These are phyloP conservation scores for Sphaerophoria rueppellii DNA, from an alignment of 2,888 invertebrate species.

Conservation along the genomic window DNA sequence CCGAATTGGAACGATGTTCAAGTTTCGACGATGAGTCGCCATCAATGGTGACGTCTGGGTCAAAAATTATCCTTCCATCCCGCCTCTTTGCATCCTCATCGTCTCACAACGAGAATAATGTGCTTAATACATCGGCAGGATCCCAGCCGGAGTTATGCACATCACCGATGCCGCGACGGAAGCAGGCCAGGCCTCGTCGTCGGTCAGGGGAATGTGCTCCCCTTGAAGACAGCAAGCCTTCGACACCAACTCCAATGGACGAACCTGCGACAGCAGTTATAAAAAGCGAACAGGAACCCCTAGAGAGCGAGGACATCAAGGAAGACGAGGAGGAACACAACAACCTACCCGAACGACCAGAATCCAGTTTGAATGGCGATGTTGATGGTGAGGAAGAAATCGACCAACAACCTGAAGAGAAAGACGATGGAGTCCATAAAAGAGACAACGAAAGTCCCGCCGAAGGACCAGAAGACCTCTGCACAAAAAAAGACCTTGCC, in stretches of 20 bases:
- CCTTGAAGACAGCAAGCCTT: slow-evolving; percentile 84
- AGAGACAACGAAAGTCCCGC: slow-evolving; percentile 75
- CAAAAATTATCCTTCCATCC: slow-evolving; percentile 80
- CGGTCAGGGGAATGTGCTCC: slow-evolving; percentile 90
- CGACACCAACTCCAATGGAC: slow-evolving; percentile 72
- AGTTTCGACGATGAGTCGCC: slow-evolving; percentile 83
- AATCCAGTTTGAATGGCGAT: slow-evolving; percentile 64
- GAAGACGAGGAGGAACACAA: slow-evolving; percentile 79
- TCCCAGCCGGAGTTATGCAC: slow-evolving; percentile 84
- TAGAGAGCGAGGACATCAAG: slow-evolving; percentile 83
- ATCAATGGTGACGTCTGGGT: slow-evolving; percentile 80
- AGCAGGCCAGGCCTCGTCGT: slow-evolving; percentile 92
- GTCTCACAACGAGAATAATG: slow-evolving; percentile 82
- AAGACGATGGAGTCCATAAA: slow-evolving; percentile 75
- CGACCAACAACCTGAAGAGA: slow-evolving; percentile 67
- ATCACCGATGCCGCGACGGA: slow-evolving; percentile 92
- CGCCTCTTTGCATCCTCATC: slow-evolving; percentile 80
- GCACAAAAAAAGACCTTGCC: slow-evolving; percentile 79
- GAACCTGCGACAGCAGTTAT: slow-evolving; percentile 77
- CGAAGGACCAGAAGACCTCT: slow-evolving; percentile 82
- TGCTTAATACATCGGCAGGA: slow-evolving; percentile 76
- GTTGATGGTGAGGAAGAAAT: slow-evolving; percentile 70
- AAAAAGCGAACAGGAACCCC: slow-evolving; percentile 82
- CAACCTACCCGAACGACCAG: slow-evolving; percentile 49
- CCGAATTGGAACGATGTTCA: slow-evolving; percentile 79